Percentiles rank a stretch among this genome's conserved stretches.
These are phyloP conservation scores for Oscheius myriophilus DNA, from an alignment of 2,888 invertebrate species.

Conservation along the genomic window DNA sequence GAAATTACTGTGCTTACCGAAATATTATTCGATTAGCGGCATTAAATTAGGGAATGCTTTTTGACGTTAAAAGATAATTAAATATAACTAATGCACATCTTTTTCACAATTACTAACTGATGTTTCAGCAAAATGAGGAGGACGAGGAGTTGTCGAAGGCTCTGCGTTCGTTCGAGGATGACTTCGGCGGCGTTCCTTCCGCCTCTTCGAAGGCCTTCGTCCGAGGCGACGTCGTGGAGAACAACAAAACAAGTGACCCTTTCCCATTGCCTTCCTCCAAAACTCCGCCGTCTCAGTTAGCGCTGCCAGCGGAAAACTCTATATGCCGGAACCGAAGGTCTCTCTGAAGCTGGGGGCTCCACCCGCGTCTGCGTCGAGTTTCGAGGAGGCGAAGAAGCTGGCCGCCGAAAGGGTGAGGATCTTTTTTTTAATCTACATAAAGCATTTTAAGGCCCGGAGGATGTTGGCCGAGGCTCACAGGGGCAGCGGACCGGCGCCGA, in stretches of 20 bases:
- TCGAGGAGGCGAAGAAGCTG: conserved; percentile 61
- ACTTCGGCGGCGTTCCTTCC: conserved; percentile 18
- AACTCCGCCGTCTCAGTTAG: conserved; percentile 16
- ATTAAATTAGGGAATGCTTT: no score
- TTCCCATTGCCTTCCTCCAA: conserved; percentile 5
- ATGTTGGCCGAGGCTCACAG: conserved; percentile 60
- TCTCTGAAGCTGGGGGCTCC: conserved; percentile 26
- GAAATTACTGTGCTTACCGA: no score
- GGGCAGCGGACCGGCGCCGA: conserved; percentile 37
- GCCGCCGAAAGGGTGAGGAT: conserved; percentile 62
- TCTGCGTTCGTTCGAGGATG: conserved; percentile 18
- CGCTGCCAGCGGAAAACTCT: conserved; percentile 38
- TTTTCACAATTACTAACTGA: no score
- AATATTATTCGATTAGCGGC: no score
- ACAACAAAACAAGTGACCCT: conserved; percentile 45
- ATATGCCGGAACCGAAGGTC: conserved; percentile 40
- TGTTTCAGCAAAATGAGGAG: conserved; percentile 21
- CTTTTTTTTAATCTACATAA: background rate
- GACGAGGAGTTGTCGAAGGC: conserved; percentile 23
- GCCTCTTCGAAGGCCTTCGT: conserved; percentile 85
- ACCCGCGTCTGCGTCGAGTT: conserved; percentile 28
- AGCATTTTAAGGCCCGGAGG: conserved; percentile 43
- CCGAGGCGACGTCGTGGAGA: conserved; percentile 88
- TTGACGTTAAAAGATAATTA: no score
- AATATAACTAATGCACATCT: no score